Evolutionary conservation across 2,888 invertebrate species (phyloP).

Genomic region (Chloromyia formosa): DNA sequence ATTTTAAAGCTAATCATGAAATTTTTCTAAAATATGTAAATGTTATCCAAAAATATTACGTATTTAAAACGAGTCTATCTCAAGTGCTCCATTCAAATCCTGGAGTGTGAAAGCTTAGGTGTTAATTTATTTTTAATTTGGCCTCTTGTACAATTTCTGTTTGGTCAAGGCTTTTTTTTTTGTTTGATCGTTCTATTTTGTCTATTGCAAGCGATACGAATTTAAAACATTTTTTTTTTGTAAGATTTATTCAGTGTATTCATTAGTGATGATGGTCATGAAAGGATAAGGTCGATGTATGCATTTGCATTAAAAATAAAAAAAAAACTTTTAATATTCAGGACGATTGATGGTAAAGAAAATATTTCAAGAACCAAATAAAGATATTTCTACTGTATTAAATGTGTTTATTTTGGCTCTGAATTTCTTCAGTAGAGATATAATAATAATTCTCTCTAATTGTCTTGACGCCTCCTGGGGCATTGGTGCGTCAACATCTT

Average conservation of each 20-base stretch:
- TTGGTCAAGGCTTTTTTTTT: neutral
- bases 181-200: neutral
- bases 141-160: neutral
- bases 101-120: too few species aligned
- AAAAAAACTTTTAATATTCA: neutral
- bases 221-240: neutral
- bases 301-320: conserved; percentile 1
- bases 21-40: too few species aligned
- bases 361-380: conserved; percentile 31
- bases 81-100: too few species aligned
- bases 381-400: conserved; percentile 26
- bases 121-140: neutral
- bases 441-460: too few species aligned
- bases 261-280: neutral
- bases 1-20: too few species aligned
- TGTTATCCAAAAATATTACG: too few species aligned
- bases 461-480: too few species aligned
- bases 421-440: too few species aligned
- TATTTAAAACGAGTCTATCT: too few species aligned
- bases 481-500: too few species aligned
- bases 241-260: neutral
- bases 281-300: neutral
- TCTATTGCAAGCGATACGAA: conserved; percentile 13
- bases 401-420: too few species aligned
- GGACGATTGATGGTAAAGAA: neutral